Evolutionary conservation across 2,113 vertebrate genomes (phyloP).

Genomic region (Pomatorhinus ruficollis): DNA sequence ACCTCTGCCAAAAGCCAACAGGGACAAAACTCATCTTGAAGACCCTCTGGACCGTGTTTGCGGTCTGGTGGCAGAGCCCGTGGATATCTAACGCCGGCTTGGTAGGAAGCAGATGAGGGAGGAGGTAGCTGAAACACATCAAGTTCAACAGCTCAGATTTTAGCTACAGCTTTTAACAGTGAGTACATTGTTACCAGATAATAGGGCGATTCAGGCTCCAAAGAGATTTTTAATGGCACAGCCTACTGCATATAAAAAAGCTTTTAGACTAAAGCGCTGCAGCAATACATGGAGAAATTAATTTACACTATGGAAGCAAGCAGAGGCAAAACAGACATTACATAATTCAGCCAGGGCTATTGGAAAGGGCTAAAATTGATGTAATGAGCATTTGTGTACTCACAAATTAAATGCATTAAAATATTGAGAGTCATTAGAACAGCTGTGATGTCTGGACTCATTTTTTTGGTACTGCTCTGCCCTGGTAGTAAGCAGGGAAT

Average conservation of each 20-base stretch:
- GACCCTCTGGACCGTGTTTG: slow-evolving; percentile 90
- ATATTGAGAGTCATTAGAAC: not conserved
- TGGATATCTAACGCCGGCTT: slow-evolving; percentile 93
- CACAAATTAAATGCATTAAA: slow-evolving; percentile 31
- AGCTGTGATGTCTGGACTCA: not conserved
- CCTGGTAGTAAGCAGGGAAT: not conserved
- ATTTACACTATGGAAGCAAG: slow-evolving; percentile 43
- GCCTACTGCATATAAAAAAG: slow-evolving; percentile 53
- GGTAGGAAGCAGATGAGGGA: slow-evolving; percentile 93
- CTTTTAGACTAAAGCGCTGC: slow-evolving; percentile 19
- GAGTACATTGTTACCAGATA: slow-evolving; percentile 35
- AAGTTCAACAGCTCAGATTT: not conserved
- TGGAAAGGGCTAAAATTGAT: slow-evolving; percentile 10
- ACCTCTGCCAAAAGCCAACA: slow-evolving; percentile 95
- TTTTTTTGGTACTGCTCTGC: not conserved
- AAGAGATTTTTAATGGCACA: slow-evolving; percentile 50
- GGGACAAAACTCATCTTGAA: slow-evolving; percentile 99
- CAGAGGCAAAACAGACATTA: slow-evolving; percentile 53
- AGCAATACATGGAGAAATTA: slow-evolving; percentile 41
- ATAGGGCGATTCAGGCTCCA: slow-evolving; percentile 13
- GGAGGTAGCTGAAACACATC: slow-evolving; percentile 85
- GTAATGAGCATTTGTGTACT: slow-evolving; percentile 41
- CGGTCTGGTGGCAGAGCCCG: slow-evolving; percentile 77
- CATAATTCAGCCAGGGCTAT: slow-evolving; percentile 38
- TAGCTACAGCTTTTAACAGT: not conserved